These are phyloP conservation scores for Oophaga pumilio DNA, from an alignment of 2,113 vertebrate genomes.

Conservation along the genomic window DNA sequence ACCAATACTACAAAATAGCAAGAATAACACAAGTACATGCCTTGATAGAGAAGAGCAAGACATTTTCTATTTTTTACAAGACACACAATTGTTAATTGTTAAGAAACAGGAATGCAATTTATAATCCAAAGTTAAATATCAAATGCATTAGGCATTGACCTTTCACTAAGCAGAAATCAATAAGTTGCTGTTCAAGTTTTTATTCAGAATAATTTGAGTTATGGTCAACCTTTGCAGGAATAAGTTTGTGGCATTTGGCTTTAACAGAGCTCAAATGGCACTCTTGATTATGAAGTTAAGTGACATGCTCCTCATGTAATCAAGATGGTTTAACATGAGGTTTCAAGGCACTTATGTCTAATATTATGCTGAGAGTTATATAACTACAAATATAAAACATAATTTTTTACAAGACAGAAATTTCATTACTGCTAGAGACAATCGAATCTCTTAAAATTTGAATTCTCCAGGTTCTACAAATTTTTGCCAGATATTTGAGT, in stretches of 20 bases:
- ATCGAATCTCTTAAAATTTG: no score
- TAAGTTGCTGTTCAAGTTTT: constrained; percentile 59
- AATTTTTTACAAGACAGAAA: background rate
- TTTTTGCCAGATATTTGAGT: no score
- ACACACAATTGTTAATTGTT: constrained; percentile 44
- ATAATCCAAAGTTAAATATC: constrained; percentile 58
- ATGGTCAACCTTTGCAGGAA: constrained; percentile 59
- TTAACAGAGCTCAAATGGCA: constrained; percentile 56
- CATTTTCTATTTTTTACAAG: constrained; percentile 21
- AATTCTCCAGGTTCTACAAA: no score
- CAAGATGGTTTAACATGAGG: constrained; percentile 52
- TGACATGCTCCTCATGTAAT: constrained; percentile 53
- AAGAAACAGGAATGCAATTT: constrained; percentile 56
- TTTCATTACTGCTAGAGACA: background rate
- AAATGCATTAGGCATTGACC: constrained; percentile 61
- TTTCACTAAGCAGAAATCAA: constrained; percentile 61
- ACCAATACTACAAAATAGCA: background rate
- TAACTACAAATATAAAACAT: constrained; percentile 13
- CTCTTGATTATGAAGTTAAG: constrained; percentile 59
- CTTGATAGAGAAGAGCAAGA: constrained; percentile 16
- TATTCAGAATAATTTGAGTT: constrained; percentile 61
- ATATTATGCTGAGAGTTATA: constrained; percentile 33
- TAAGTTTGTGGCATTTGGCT: constrained; percentile 59
- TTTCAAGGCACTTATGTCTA: constrained; percentile 48
- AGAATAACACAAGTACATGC: background rate